Evolutionary conservation across 2,888 invertebrate species (phyloP).

Genomic region (Spilarctia lutea): DNA sequence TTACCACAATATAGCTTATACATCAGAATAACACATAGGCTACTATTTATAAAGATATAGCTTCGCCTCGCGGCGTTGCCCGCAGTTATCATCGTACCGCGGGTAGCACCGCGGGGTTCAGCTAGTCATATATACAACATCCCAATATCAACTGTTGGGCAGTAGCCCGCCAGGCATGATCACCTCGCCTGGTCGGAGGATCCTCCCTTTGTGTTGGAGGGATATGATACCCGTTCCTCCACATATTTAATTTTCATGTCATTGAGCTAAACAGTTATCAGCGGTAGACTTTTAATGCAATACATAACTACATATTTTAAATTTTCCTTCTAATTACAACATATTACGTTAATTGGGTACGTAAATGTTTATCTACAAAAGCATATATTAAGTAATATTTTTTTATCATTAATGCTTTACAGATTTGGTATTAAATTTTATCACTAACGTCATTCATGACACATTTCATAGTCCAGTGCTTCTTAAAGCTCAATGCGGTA

Average conservation of each 20-base stretch:
- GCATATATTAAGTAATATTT: slow-evolving; percentile 7
- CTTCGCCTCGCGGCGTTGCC: too few relatives aligned
- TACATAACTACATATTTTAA: neutral
- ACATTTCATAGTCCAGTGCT: slow-evolving; percentile 11
- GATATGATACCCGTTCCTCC: too few relatives aligned
- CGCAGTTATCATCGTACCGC: too few relatives aligned
- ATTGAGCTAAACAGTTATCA: neutral
- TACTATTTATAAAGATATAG: too few relatives aligned
- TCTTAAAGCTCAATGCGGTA: slow-evolving; percentile 2
- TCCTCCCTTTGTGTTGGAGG: too few relatives aligned
- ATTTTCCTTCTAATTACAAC: neutral
- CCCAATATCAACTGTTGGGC: too few relatives aligned
- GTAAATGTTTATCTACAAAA: slow-evolving; percentile 5
- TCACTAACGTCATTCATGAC: slow-evolving; percentile 8
- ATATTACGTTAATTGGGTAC: neutral
- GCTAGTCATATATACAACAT: too few relatives aligned
- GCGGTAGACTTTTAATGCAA: neutral
- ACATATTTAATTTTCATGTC: neutral
- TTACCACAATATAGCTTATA: too few relatives aligned
- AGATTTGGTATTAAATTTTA: slow-evolving; percentile 9
- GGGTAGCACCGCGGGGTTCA: too few relatives aligned
- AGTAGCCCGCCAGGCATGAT: too few relatives aligned
- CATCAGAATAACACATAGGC: too few relatives aligned
- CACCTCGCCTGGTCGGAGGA: too few relatives aligned
- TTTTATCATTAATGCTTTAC: slow-evolving; percentile 11